A percentile compares a stretch with the other conserved stretches of the same genome.
phyloP scores from a whole-genome alignment of 2,888 invertebrate genomes.

The Copidosoma aretas region DNA sequence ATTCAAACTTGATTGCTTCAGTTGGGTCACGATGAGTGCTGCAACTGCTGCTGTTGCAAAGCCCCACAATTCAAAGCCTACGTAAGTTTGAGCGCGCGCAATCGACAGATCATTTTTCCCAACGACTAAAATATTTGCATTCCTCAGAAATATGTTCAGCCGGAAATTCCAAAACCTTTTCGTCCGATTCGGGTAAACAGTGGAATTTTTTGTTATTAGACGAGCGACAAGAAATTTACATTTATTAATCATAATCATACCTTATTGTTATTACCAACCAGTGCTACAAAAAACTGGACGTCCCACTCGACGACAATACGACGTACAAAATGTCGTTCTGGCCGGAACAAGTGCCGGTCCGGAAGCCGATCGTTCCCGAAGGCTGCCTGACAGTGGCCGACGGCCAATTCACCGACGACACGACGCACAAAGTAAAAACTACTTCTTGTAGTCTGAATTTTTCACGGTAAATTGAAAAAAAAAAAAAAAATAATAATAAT shows the following conservation, averaged over 20 bases:
- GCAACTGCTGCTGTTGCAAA: conserved; percentile 57
- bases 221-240: not conserved
- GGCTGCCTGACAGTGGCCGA: conserved; percentile 62
- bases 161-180: conserved; percentile 60
- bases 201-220: not conserved
- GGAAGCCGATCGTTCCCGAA: conserved; percentile 56
- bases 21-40: conserved; percentile 54
- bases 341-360: conserved; percentile 42
- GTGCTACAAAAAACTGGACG: conserved; percentile 61
- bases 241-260: too few species aligned
- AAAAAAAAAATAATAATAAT: not conserved
- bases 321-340: conserved; percentile 64
- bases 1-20: conserved; percentile 36
- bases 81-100: conserved; percentile 37
- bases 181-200: conserved; percentile 61
- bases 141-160: conserved; percentile 56
- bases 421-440: conserved; percentile 65
- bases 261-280: conserved; percentile 36
- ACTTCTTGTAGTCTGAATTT: conserved; percentile 1
- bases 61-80: conserved; percentile 46
- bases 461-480: not conserved
- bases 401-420: conserved; percentile 63
- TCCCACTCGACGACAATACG: conserved; percentile 68
- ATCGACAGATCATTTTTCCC: not conserved
- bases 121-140: not conserved